Conservation (phyloP, 2,888 invertebrate genomes). For the Eristalis tenax region DNA sequence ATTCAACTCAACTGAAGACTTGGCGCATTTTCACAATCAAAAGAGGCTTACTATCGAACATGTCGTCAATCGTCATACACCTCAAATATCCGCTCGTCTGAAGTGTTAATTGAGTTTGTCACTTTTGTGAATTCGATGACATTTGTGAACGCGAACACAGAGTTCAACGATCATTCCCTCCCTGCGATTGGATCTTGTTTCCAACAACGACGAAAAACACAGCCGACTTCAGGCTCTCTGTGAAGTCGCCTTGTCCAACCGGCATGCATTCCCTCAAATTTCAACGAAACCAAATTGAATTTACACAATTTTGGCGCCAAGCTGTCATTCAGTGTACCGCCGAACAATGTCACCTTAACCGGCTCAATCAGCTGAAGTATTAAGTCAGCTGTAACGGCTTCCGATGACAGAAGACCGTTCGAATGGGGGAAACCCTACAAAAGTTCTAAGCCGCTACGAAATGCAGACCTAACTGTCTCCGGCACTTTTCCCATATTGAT, state of each 20-base stretch:
- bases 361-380: conserved; percentile 29
- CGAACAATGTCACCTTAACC: conserved; percentile 34
- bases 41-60: too few relatives aligned
- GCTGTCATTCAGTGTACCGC: conserved; percentile 13
- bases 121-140: background rate
- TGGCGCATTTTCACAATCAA: too few relatives aligned
- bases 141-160: background rate
- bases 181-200: background rate
- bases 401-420: background rate
- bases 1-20: too few relatives aligned
- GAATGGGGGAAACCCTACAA: conserved; percentile 55
- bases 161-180: background rate
- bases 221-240: background rate
- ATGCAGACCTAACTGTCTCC: conserved; percentile 48
- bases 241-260: background rate
- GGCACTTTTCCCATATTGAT: conserved; percentile 59
- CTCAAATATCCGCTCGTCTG: background rate
- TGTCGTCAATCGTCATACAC: too few relatives aligned
- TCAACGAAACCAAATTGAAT: conserved; percentile 11
- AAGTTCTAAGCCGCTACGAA: conserved; percentile 18
- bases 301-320: conserved; percentile 54
- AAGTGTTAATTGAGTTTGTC: background rate
- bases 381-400: conserved; percentile 56
- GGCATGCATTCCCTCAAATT: background rate
- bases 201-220: background rate